A percentile compares a stretch with the other conserved stretches of the same genome.
phyloP scores from a whole-genome alignment of 2,797 vertebrate species.

The Benthosema pterotum region DNA sequence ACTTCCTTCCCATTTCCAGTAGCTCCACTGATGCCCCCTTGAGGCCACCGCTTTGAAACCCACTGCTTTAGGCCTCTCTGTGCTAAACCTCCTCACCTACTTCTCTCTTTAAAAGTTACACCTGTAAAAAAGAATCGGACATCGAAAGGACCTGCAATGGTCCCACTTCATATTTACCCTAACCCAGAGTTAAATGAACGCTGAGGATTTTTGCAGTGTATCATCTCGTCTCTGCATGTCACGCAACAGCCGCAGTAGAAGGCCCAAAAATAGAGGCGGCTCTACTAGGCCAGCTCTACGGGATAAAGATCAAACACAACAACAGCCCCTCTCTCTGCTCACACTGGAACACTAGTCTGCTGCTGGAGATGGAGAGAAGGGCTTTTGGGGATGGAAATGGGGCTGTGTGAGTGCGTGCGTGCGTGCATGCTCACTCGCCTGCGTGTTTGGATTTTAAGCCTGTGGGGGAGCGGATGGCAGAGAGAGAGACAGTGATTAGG shows the following conservation, averaged over 20 bases:
- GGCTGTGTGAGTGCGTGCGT: conserved; percentile 19
- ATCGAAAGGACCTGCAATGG: no score
- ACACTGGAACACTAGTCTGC: conserved; percentile 44
- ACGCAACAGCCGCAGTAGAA: conserved; percentile 14
- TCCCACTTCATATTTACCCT: no score
- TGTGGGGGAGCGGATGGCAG: conserved; percentile 30
- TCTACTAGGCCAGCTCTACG: conserved; percentile 25
- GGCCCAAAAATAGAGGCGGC: conserved; percentile 54
- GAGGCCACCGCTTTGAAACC: no score
- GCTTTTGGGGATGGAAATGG: conserved; percentile 43
- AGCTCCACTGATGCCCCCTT: no score
- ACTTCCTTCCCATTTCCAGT: no score
- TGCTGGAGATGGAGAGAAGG: conserved; percentile 13
- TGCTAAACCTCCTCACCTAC: no score
- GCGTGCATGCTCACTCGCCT: no score
- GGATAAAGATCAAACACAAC: conserved; percentile 65
- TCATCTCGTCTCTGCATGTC: conserved; percentile 50
- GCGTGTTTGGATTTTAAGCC: conserved; percentile 39
- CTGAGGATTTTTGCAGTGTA: conserved; percentile 30
- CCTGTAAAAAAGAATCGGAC: no score
- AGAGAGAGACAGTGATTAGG: conserved; percentile 27
- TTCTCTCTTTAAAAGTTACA: no score
- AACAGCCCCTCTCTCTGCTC: conserved; percentile 23
- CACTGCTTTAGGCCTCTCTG: no score
- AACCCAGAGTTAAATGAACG: no score